Percentiles rank a stretch among this genome's conserved stretches.
phyloP scores from a whole-genome alignment of 2,888 invertebrate species.

The Galeruca laticollis region DNA sequence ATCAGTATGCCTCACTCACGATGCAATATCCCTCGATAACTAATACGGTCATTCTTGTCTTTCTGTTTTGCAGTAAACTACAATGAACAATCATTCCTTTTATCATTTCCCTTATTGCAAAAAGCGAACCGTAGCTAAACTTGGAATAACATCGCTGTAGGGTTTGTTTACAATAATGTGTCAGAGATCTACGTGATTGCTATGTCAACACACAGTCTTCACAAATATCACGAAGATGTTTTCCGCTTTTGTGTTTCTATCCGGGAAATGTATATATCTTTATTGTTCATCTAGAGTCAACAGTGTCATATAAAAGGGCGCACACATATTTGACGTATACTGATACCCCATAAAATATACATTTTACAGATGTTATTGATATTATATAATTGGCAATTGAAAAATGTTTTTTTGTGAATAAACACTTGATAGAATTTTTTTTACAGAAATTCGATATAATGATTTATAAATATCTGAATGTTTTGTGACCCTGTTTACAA shows the following conservation, averaged over 20 bases:
- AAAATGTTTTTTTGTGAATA: no score
- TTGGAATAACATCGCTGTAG: conserved; percentile 28
- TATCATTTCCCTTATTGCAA: not conserved
- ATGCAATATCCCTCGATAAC: not conserved
- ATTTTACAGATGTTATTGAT: no score
- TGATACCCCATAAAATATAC: conserved; percentile 2
- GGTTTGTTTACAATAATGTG: conserved; percentile 59
- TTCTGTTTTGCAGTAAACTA: not conserved
- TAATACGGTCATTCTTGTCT: not conserved
- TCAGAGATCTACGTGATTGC: conserved; percentile 59
- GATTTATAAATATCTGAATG: no score
- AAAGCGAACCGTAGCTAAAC: not conserved
- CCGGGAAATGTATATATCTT: conserved; percentile 30
- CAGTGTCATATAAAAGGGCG: conserved; percentile 2
- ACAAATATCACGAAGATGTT: conserved; percentile 52
- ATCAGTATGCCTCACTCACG: not conserved
- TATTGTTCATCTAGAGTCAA: conserved; percentile 22
- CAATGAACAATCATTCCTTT: not conserved
- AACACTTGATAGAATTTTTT: no score
- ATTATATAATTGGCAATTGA: no score
- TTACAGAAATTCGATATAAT: no score
- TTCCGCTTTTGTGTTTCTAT: conserved; percentile 48
- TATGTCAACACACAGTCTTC: conserved; percentile 59
- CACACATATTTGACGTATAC: conserved; percentile 21
- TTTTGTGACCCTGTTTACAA: no score